These are phyloP conservation scores for Pterobdella sp. DNA, from an alignment of 2,888 invertebrate genomes.

Conservation along the genomic window DNA sequence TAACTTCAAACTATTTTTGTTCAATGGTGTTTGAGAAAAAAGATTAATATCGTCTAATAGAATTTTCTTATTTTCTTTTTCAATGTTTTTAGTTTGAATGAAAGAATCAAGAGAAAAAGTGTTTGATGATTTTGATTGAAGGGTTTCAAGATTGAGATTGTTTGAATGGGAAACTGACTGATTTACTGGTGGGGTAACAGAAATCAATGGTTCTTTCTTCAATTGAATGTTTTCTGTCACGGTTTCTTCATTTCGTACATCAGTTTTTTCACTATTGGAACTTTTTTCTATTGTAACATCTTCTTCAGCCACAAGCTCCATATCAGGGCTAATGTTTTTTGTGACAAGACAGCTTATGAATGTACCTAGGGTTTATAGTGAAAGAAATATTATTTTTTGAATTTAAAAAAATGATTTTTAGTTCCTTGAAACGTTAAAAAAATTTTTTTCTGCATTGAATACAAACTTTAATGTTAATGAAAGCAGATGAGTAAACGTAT, in stretches of 20 bases:
- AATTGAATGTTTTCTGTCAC: background rate
- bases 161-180: background rate
- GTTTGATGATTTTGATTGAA: background rate
- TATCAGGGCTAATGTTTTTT: slow-evolving; percentile 30
- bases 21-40: background rate
- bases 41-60: too few species aligned
- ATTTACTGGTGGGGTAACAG: background rate
- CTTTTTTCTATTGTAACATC: background rate
- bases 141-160: too few species aligned
- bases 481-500: slow-evolving; percentile 23
- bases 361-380: background rate
- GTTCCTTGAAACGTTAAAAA: too few species aligned
- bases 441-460: too few species aligned
- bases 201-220: background rate
- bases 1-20: background rate
- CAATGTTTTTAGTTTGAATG: too few species aligned
- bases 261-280: background rate
- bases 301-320: slow-evolving; percentile 27
- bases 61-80: too few species aligned
- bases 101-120: too few species aligned
- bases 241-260: background rate
- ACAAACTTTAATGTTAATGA: too few species aligned
- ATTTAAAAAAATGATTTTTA: too few species aligned
- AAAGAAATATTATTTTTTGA: too few species aligned
- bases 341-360: slow-evolving; percentile 25